phyloP scores from a whole-genome alignment of 92 coral and sea anemone genomes.

The Epizoanthus ramosus region DNA sequence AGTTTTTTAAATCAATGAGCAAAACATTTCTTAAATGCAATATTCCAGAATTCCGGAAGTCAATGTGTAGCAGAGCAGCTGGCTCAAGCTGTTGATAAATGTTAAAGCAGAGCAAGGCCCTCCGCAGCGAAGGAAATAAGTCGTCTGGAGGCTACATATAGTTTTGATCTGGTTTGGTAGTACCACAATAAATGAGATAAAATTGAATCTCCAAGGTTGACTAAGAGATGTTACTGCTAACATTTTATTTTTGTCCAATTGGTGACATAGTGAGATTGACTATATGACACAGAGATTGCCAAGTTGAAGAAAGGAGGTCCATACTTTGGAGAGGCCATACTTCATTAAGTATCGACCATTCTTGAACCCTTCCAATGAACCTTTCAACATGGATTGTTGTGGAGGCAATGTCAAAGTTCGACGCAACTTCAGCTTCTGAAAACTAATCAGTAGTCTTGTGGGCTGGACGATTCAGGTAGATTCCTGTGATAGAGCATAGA shows the following conservation, averaged over 20 bases:
- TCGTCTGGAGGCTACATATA: no score
- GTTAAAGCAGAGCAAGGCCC: no score
- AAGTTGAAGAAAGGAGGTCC: constrained; percentile 34
- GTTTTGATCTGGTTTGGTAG: no score
- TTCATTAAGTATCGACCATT: constrained; percentile 45
- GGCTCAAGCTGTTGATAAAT: no score
- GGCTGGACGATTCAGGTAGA: constrained; percentile 48
- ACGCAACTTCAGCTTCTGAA: constrained; percentile 41
- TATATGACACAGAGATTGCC: constrained; percentile 47
- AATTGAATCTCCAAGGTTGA: no score
- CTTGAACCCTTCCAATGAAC: constrained; percentile 49
- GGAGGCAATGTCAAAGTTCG: constrained; percentile 57
- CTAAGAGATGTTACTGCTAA: no score
- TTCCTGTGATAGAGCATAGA: constrained; percentile 54
- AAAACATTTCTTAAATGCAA: no score
- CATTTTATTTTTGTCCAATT: background rate
- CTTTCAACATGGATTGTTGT: constrained; percentile 51
- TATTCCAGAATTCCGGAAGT: no score
- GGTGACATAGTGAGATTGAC: constrained; percentile 40
- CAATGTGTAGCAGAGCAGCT: no score
- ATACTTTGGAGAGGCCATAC: constrained; percentile 49
- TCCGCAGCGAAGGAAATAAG: no score
- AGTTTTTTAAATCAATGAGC: no score
- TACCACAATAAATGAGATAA: no score
- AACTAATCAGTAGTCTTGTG: constrained; percentile 48